A percentile compares a stretch with the other conserved stretches of the same genome.
phyloP scores from a whole-genome alignment of 1,140 invertebrate species.

The Heliothis subflexa region DNA sequence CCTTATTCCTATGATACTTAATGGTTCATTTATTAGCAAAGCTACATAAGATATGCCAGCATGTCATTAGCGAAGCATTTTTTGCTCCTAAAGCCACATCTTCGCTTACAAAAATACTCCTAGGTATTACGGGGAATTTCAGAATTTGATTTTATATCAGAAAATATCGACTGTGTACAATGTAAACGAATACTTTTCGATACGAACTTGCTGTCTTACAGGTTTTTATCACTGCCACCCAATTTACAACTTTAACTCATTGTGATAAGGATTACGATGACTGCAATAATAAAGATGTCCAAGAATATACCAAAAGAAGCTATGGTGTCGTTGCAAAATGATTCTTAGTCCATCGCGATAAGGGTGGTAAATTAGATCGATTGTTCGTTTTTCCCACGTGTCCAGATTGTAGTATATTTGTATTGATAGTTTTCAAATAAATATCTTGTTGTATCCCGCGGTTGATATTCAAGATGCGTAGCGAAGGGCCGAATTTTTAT shows the following conservation, averaged over 20 bases:
- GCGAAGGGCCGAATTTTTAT: constrained; percentile 1
- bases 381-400: constrained; percentile 27
- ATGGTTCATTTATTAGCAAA: too few relatives aligned
- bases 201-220: constrained; percentile 23
- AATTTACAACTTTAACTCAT: not conserved
- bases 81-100: not conserved
- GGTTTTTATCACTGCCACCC: not conserved
- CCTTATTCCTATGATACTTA: too few relatives aligned
- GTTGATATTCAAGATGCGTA: constrained; percentile 43
- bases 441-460: constrained; percentile 38
- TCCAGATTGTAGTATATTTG: constrained; percentile 42
- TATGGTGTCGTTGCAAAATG: not conserved
- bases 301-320: constrained; percentile 18
- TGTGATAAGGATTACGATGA: not conserved
- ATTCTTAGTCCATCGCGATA: constrained; percentile 14
- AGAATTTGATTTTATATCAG: constrained; percentile 37
- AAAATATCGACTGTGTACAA: constrained; percentile 27
- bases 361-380: constrained; percentile 12
- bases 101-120: not conserved
- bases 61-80: too few relatives aligned
- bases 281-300: not conserved
- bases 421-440: constrained; percentile 46
- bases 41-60: too few relatives aligned
- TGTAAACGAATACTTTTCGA: constrained; percentile 36
- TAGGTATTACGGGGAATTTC: constrained; percentile 4